Base-by-base conservation (phyloP, 2,888 invertebrate genomes). In the Epinotia bilunana region DNA sequence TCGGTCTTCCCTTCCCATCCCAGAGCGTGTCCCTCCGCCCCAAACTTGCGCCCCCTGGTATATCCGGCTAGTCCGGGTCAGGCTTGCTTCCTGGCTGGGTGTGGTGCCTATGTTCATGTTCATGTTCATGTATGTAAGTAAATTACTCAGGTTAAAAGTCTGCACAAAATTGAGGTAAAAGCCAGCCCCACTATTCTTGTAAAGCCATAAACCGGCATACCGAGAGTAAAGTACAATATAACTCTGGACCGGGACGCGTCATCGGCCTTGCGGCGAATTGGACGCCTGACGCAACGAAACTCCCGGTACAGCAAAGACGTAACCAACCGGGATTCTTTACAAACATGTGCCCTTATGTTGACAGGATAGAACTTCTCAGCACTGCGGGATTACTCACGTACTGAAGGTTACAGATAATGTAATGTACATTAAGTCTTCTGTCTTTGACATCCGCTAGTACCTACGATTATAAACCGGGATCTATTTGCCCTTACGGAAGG, bases 221-320 rank as follows among this genome's bases (percentile, higher is more conserved):
- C 70, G 64, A 28, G 28, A 20, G 23, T 39, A 62, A 73, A 67
- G 61, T 71, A 71, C 53, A 62, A 61, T 16, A 49, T 20, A 43
- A 69, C 64, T 64, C 74, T 53, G 74, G 60, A 70, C 46, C 70
- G 74, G 74, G 68, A 73, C 76, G 78, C 80, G 78, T 80, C 78
- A 80, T 70, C 80, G 86, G 84, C 88, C 89, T 88, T 89, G 89
- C 79, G 63, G 77, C 73, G 81, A 80, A 77, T 87, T 85, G 83
- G 82, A 81, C 78, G 79, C 74, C 78, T 82, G 85, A 84, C 83
- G 84, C 85, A 89, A 88, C 84, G 84, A 83, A 80, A 79, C 80
- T 81, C 80, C 86, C 85, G 84, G 84, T 82, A 77, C 73, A 46
- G 58, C 43, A 58, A 18, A 39, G 68, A 16, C 55, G 55, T 12